Conservation (phyloP, 2,113 vertebrate genomes). For the Oophaga pumilio region DNA sequence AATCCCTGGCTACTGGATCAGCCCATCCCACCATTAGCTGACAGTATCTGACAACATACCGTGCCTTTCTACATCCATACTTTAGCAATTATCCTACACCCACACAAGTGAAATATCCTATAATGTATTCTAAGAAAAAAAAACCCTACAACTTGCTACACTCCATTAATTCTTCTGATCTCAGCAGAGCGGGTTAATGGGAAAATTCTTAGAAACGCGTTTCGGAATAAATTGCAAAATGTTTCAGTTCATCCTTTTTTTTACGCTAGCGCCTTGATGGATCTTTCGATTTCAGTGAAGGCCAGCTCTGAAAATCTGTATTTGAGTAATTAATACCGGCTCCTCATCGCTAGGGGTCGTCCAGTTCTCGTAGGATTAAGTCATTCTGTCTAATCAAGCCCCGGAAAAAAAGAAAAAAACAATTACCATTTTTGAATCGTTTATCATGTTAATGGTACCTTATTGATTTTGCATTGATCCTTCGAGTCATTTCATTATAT, state of each 20-base stretch:
- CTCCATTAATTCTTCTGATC: not conserved
- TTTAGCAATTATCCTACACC: not conserved
- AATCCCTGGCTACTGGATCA: too few relatives aligned
- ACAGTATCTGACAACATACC: not conserved
- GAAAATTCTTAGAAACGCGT: not conserved
- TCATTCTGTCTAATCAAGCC: not conserved
- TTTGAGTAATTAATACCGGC: not conserved
- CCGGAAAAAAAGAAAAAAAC: not conserved
- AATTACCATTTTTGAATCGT: not conserved
- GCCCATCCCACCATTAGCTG: too few relatives aligned
- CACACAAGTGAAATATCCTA: not conserved
- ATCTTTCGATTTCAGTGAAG: not conserved
- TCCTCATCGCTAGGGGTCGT: not conserved
- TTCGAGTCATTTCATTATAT: slow-evolving; percentile 46
- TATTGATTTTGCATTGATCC: slow-evolving; percentile 35
- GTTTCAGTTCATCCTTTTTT: not conserved
- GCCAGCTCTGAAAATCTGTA: not conserved
- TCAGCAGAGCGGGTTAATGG: slow-evolving; percentile 1
- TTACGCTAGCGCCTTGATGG: not conserved
- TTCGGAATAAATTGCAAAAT: not conserved
- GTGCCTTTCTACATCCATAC: not conserved
- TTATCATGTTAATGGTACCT: slow-evolving; percentile 18
- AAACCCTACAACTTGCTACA: not conserved
- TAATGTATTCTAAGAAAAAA: not conserved
- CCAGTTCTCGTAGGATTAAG: not conserved